Percentiles rank a stretch among this genome's conserved stretches.
These are phyloP conservation scores for Nyctibius grandis DNA, from an alignment of 2,797 vertebrate genomes.

Conservation along the genomic window DNA sequence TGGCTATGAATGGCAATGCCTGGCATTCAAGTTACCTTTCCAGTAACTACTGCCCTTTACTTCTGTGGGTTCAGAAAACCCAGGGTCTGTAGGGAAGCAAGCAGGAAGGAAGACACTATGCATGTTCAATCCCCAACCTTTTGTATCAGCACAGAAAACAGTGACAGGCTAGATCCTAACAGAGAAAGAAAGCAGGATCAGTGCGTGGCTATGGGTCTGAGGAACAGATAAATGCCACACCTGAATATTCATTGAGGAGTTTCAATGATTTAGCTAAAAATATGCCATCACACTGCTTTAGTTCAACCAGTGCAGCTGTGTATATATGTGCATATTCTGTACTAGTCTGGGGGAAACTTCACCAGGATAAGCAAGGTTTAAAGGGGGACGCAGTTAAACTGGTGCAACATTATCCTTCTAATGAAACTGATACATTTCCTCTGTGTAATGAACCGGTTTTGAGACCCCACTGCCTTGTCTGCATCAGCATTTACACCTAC, in stretches of 20 bases:
- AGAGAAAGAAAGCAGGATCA: not conserved
- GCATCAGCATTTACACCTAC: not conserved
- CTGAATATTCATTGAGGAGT: not conserved
- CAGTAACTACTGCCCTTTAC: not conserved
- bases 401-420: not conserved
- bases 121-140: not conserved
- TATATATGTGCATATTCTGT: not conserved
- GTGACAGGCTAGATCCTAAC: not conserved
- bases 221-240: not conserved
- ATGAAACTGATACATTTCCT: not conserved
- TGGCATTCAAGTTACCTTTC: not conserved
- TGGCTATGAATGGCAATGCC: not conserved
- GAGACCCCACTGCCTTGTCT: not conserved
- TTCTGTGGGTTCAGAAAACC: not conserved
- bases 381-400: not conserved
- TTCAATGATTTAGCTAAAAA: not conserved
- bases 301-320: not conserved
- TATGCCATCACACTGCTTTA: not conserved
- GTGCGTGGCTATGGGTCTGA: not conserved
- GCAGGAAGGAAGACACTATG: not conserved
- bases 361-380: not conserved
- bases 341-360: not conserved
- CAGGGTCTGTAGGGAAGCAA: not conserved
- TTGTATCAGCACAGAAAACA: not conserved
- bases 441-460: not conserved